Evolutionary conservation across 2,888 invertebrate species (phyloP).

Genomic region (Orthosia cruda): DNA sequence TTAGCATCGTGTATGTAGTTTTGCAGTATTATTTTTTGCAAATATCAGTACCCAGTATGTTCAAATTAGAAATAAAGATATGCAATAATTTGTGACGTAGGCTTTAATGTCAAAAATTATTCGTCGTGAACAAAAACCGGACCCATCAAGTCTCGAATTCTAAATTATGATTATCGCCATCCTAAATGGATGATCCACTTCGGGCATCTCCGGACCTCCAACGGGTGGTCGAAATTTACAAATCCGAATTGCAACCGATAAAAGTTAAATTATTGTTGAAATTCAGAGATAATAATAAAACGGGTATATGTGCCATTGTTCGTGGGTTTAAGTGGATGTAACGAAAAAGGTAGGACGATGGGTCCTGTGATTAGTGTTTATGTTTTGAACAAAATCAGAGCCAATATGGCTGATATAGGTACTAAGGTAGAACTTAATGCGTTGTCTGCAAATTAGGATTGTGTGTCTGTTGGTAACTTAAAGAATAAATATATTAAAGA

Average conservation of each 20-base stretch:
- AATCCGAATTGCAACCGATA: constrained; percentile 56
- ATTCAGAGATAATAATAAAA: constrained; percentile 56
- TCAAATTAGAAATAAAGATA: background rate
- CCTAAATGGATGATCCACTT: constrained; percentile 57
- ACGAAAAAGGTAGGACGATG: constrained; percentile 50
- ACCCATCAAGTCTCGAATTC: constrained; percentile 33
- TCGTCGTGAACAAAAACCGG: constrained; percentile 30
- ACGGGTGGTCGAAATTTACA: constrained; percentile 67
- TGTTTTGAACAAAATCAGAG: constrained; percentile 11
- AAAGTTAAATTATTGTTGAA: constrained; percentile 63
- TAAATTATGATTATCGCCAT: constrained; percentile 56
- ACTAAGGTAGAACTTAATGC: constrained; percentile 1
- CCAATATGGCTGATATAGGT: constrained; percentile 1
- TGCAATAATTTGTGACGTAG: constrained; percentile 16
- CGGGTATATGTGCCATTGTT: constrained; percentile 54
- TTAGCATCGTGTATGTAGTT: background rate
- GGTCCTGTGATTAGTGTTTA: constrained; percentile 41
- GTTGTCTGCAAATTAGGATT: background rate
- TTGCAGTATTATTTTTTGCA: background rate
- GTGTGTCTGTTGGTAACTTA: background rate
- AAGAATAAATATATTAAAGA: background rate
- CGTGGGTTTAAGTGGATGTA: constrained; percentile 54
- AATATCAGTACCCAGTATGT: background rate
- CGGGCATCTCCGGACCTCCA: constrained; percentile 21
- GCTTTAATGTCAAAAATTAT: constrained; percentile 13